These are phyloP conservation scores for Megalopta genalis DNA, from an alignment of 1,140 invertebrate species.

Conservation along the genomic window DNA sequence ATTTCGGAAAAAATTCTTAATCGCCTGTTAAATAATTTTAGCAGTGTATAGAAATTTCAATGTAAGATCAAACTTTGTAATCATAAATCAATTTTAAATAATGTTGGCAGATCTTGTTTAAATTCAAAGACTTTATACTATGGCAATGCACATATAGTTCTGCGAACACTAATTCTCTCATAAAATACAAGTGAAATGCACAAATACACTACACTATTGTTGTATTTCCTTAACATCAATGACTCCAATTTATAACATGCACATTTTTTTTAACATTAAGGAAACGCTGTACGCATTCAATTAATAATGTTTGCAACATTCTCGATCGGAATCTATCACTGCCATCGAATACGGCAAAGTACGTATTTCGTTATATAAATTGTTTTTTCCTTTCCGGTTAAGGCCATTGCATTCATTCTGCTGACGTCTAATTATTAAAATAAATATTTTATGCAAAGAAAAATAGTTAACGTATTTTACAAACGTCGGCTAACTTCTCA, in stretches of 20 bases:
- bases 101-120: constrained; percentile 20
- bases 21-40: constrained; percentile 12
- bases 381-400: constrained; percentile 44
- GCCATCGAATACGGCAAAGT: constrained; percentile 44
- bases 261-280: constrained; percentile 46
- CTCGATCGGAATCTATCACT: constrained; percentile 38
- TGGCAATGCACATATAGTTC: constrained; percentile 40
- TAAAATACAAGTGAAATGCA: constrained; percentile 57
- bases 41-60: constrained; percentile 17
- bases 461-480: constrained; percentile 44
- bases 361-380: constrained; percentile 56
- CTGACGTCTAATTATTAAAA: constrained; percentile 57
- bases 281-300: constrained; percentile 28
- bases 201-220: constrained; percentile 55
- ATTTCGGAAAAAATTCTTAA: background rate
- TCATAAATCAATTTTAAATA: constrained; percentile 5
- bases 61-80: background rate
- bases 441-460: constrained; percentile 61
- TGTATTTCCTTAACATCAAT: constrained; percentile 58
- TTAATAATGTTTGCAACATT: constrained; percentile 46
- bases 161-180: constrained; percentile 41
- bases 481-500: constrained; percentile 48
- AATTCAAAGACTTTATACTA: constrained; percentile 41
- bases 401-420: constrained; percentile 56
- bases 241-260: constrained; percentile 59